Base-by-base conservation (phyloP, 2,113 vertebrate genomes). In the Hemiscyllium ocellatum region DNA sequence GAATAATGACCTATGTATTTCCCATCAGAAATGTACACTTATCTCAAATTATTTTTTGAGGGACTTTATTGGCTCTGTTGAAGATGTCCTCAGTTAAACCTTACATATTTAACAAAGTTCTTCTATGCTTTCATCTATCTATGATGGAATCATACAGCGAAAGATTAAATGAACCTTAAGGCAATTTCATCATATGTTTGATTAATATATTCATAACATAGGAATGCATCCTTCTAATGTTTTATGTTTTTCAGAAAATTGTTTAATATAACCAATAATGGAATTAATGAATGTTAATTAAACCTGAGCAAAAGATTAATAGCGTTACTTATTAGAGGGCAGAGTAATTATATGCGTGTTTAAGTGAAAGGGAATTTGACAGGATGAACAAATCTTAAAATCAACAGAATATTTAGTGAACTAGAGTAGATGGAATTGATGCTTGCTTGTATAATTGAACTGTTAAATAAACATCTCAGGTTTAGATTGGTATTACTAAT, bases 181-280 rank as follows among this genome's bases (percentile, higher is more conserved):
- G 42, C 93, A 42, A 66, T 69, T 94, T 94, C 65, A 50, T 68
- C 42, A 37, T 94, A 7, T 94, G 37, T 65, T 69, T 69, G 66
- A n/a, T 19, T 94, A 94, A 94, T 94, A 70, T 94, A 94, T 94
- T 70, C 37, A 50, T 47, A 94, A 47, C 20, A 70, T 94, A 42
- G 37, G n/a, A 94, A 69, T 94, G 22, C 20, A 47, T 42, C 12
- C 33, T 94, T 70, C 37, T 70, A 68, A 70, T 26, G 37, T 94
- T 69, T 72, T 68, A 94, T 56, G 50, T 52, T 52, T 26, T 50
- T 20, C 3, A 56, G 86, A 89, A 89, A 89, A 89, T 89, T 89
- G 50, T 89, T 89, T 29, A 56, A 89, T 89, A 94, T 50, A 72
- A 47, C 42, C n/a, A 94, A 50, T 50, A 69, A 42, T 22, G 65